Conservation (phyloP, 2,888 invertebrate genomes). For the Anticlea derivata region DNA sequence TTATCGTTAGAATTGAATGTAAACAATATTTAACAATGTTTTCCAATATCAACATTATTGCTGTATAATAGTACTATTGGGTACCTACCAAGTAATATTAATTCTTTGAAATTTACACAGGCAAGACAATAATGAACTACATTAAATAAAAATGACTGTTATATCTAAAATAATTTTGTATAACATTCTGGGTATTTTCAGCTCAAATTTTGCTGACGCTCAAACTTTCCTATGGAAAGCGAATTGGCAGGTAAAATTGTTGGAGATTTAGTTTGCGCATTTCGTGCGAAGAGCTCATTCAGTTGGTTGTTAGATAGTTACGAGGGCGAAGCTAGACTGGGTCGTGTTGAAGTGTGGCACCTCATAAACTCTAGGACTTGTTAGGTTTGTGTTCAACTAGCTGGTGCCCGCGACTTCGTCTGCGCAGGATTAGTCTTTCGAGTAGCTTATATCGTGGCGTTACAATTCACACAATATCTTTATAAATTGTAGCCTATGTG, state of each 20-base stretch:
- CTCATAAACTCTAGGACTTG: constrained; percentile 37
- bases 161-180: neutral
- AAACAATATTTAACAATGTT: constrained; percentile 7
- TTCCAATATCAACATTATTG: neutral
- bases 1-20: neutral
- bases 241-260: constrained; percentile 35
- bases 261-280: constrained; percentile 36
- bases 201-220: constrained; percentile 10
- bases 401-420: too few relatives aligned
- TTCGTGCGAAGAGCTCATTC: constrained; percentile 39
- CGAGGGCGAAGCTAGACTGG: constrained; percentile 31
- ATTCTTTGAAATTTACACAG: too few relatives aligned
- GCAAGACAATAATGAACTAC: too few relatives aligned
- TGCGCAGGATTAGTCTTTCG: too few relatives aligned
- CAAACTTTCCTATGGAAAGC: constrained; percentile 29
- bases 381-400: constrained; percentile 33
- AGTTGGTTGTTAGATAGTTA: constrained; percentile 37
- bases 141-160: too few relatives aligned
- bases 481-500: too few relatives aligned
- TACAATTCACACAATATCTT: too few relatives aligned
- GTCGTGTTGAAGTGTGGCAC: constrained; percentile 39
- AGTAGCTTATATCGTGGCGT: too few relatives aligned
- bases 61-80: too few relatives aligned
- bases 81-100: too few relatives aligned
- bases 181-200: constrained; percentile 1